A percentile compares a stretch with the other conserved stretches of the same genome.
Conservation (phyloP, 2,797 vertebrate genomes). For the Gadopsis bispinosus region DNA sequence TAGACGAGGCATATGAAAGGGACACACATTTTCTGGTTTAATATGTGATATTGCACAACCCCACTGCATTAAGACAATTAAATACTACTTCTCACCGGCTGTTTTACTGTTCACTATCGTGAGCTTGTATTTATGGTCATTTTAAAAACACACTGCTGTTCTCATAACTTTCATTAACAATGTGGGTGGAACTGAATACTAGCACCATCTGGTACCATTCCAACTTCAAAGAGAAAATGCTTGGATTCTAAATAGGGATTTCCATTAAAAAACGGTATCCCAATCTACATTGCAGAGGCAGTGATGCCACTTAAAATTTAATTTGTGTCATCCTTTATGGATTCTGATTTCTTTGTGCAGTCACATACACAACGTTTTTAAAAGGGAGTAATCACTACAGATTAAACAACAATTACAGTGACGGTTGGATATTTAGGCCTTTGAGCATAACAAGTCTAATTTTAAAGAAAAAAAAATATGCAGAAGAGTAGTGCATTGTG, state of each 20-base stretch:
- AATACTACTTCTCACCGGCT: slow-evolving; percentile 38
- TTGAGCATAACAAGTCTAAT: neutral
- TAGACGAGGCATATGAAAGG: slow-evolving; percentile 4
- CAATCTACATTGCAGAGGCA: slow-evolving; percentile 11
- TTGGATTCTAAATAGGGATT: neutral
- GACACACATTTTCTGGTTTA: slow-evolving; percentile 3
- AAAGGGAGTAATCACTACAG: neutral
- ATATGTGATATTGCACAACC: slow-evolving; percentile 5
- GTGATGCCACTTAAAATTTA: slow-evolving; percentile 1
- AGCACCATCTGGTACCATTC: slow-evolving; percentile 21
- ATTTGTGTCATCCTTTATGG: slow-evolving; percentile 11
- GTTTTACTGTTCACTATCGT: slow-evolving; percentile 52
- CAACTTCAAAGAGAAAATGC: slow-evolving; percentile 21
- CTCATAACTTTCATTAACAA: slow-evolving; percentile 33
- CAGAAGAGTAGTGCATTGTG: neutral
- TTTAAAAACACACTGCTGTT: slow-evolving; percentile 39
- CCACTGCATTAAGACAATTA: slow-evolving; percentile 31
- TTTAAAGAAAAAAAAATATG: neutral
- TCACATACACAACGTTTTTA: neutral
- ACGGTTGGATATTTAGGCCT: neutral
- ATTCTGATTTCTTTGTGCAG: slow-evolving; percentile 3
- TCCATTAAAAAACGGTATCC: slow-evolving; percentile 16
- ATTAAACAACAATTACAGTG: slow-evolving; percentile 13
- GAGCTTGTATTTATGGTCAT: slow-evolving; percentile 45
- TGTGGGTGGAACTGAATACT: neutral